These are phyloP conservation scores for Indicator indicator DNA, from an alignment of 2,113 vertebrate genomes.

Conservation along the genomic window DNA sequence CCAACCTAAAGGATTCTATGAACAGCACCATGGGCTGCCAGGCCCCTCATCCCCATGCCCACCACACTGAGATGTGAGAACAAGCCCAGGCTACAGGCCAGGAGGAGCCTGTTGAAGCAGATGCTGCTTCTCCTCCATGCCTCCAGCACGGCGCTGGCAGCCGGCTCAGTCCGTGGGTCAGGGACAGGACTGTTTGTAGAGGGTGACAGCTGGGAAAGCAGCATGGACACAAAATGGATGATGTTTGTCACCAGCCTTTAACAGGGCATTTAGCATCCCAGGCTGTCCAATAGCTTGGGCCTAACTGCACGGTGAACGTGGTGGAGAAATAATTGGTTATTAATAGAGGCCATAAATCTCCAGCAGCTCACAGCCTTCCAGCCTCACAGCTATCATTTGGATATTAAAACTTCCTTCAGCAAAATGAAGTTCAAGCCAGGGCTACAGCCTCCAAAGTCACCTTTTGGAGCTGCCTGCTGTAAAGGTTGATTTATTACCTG, in stretches of 20 bases:
- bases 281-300: not conserved
- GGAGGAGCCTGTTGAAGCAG: not conserved
- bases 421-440: slow-evolving; percentile 37
- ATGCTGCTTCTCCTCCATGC: not conserved
- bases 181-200: not conserved
- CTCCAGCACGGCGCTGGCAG: not conserved
- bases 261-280: slow-evolving; percentile 56
- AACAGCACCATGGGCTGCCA: not conserved
- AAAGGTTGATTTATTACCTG: slow-evolving; percentile 64
- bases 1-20: too few relatives aligned
- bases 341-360: slow-evolving; percentile 72
- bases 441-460: slow-evolving; percentile 70
- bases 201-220: slow-evolving; percentile 10
- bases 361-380: slow-evolving; percentile 6
- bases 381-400: slow-evolving; percentile 54
- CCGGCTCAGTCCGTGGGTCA: not conserved
- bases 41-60: accelerated
- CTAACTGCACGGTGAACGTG: not conserved
- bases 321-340: slow-evolving; percentile 69
- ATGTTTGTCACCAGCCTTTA: slow-evolving; percentile 53
- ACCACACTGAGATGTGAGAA: not conserved
- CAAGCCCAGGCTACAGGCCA: not conserved
- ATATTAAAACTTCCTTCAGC: slow-evolving; percentile 65
- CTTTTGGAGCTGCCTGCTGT: slow-evolving; percentile 34
- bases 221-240: slow-evolving; percentile 30